Percentiles rank a stretch among this genome's conserved stretches.
Evolutionary conservation across 2,797 vertebrate species (phyloP).

Genomic region (Ambastaia sidthimunki): DNA sequence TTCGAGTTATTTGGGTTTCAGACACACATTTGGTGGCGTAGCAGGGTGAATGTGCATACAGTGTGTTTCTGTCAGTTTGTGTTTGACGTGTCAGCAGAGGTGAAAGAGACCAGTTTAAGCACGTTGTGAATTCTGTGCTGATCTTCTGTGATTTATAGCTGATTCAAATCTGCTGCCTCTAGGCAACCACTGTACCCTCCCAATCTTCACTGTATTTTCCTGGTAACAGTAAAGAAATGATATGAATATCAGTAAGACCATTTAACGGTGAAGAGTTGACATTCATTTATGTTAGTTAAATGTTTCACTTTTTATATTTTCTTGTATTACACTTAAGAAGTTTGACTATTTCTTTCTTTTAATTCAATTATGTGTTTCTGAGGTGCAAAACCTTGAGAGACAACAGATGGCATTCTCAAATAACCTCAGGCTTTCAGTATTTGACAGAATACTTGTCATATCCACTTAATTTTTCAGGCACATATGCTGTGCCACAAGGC

Average conservation of each 20-base stretch:
- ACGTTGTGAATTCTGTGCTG: not conserved
- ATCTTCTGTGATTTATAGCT: slow-evolving; percentile 18
- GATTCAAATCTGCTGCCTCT: not conserved
- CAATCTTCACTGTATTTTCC: not conserved
- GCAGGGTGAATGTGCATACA: slow-evolving; percentile 1
- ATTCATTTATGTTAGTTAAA: not conserved
- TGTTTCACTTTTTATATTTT: not conserved
- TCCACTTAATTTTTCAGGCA: slow-evolving; percentile 59
- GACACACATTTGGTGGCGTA: slow-evolving; percentile 19
- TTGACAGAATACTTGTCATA: slow-evolving; percentile 61
- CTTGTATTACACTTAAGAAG: too few relatives aligned
- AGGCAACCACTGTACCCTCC: not conserved
- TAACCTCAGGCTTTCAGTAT: slow-evolving; percentile 59
- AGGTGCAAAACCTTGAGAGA: slow-evolving; percentile 51
- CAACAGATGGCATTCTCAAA: slow-evolving; percentile 59
- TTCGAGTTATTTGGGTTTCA: not conserved
- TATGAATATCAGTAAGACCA: not conserved
- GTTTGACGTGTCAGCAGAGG: not conserved
- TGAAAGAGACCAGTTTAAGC: not conserved
- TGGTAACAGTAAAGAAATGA: not conserved
- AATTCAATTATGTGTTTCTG: not conserved
- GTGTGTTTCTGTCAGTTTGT: not conserved
- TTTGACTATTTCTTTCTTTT: not conserved
- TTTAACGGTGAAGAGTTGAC: not conserved
- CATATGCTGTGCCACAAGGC: slow-evolving; percentile 55